Conservation (phyloP, 2,797 vertebrate genomes). For the Synaphobranchus kaupii region DNA sequence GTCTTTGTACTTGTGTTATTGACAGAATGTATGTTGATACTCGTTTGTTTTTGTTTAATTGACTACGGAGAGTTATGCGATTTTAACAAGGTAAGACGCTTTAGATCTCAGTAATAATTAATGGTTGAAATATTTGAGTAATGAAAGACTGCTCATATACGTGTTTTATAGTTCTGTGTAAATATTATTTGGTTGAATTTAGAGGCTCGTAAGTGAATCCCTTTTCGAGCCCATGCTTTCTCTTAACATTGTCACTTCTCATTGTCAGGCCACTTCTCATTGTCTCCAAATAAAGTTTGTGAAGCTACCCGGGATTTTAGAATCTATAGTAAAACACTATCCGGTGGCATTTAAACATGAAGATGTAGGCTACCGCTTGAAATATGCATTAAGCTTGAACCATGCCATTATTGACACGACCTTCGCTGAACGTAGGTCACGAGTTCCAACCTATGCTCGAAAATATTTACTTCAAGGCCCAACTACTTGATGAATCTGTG, state of each 20-base stretch:
- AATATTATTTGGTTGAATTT: constrained; percentile 30
- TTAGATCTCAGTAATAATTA: background rate
- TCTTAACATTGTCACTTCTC: constrained; percentile 10
- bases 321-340: background rate
- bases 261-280: background rate
- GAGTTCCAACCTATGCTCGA: background rate
- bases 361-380: background rate
- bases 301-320: background rate
- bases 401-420: background rate
- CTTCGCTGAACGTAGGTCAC: background rate
- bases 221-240: constrained; percentile 44
- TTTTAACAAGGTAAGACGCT: constrained; percentile 18
- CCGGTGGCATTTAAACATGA: constrained; percentile 16
- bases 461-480: background rate
- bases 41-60: constrained; percentile 34
- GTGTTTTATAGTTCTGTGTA: constrained; percentile 42
- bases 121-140: background rate
- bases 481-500: background rate
- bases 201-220: constrained; percentile 32
- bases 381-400: background rate
- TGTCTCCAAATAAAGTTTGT: constrained; percentile 10
- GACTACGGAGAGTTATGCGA: constrained; percentile 7
- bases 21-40: constrained; percentile 16
- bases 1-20: constrained; percentile 26
- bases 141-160: constrained; percentile 31